These are phyloP conservation scores for Ictalurus punctatus DNA, from an alignment of 2,113 vertebrate species.

Conservation along the genomic window DNA sequence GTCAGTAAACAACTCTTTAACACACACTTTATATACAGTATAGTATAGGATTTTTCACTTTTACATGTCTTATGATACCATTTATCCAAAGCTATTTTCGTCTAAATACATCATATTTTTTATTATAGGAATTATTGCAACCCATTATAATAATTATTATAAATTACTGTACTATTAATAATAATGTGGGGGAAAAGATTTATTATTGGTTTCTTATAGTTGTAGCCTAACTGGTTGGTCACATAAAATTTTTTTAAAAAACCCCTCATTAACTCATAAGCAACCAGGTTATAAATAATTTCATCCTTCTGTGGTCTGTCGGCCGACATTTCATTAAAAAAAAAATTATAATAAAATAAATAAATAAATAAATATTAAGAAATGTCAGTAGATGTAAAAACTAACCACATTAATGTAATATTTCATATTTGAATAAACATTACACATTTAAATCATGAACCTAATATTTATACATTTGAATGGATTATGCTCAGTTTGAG, in stretches of 20 bases:
- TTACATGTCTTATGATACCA: neutral
- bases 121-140: neutral
- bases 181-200: neutral
- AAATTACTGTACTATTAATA: neutral
- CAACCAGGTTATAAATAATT: neutral
- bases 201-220: neutral
- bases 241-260: too few species aligned
- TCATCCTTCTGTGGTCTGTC: neutral
- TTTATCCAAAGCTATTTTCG: neutral
- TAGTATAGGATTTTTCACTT: neutral
- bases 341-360: too few species aligned
- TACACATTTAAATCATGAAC: neutral
- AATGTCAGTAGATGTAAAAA: too few species aligned
- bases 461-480: neutral
- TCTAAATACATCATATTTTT: neutral
- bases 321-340: neutral
- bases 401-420: neutral
- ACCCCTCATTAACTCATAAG: neutral
- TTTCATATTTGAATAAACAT: neutral
- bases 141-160: too few species aligned
- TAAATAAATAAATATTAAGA: neutral
- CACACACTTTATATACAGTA: neutral
- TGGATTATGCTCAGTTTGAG: neutral
- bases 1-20: constrained; percentile 65
- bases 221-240: neutral